Conservation (phyloP, 2,888 invertebrate species). For the Volucella bombylans region DNA sequence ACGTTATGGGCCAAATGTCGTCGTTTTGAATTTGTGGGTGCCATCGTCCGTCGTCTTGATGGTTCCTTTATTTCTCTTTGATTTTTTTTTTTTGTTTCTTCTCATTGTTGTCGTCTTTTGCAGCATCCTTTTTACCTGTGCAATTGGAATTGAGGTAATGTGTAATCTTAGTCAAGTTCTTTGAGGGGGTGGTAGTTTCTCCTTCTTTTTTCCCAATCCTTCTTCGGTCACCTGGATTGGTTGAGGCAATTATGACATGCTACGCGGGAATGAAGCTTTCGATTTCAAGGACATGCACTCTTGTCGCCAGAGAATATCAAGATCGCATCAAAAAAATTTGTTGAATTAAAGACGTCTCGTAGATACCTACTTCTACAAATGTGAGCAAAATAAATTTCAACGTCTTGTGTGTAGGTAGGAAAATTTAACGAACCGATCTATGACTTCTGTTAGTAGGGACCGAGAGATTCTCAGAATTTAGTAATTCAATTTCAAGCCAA, state of each 20-base stretch:
- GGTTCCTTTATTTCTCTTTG: constrained; percentile 15
- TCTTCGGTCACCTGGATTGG: neutral
- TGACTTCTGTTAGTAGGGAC: too few relatives aligned
- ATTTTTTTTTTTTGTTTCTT: neutral
- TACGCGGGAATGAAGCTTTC: neutral
- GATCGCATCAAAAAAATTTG: too few relatives aligned
- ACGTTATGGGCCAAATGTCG: constrained; percentile 62
- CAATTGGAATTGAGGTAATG: constrained; percentile 45
- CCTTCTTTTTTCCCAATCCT: neutral
- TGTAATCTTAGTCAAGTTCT: neutral
- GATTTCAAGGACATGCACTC: too few relatives aligned
- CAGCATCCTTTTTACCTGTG: constrained; percentile 46
- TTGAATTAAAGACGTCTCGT: too few relatives aligned
- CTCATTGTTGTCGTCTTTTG: constrained; percentile 28
- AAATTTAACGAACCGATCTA: too few relatives aligned
- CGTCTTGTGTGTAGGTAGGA: too few relatives aligned
- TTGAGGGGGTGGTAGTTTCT: neutral
- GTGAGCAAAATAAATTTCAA: too few relatives aligned
- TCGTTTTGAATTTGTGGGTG: constrained; percentile 43
- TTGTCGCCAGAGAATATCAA: too few relatives aligned
- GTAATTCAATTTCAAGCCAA: too few relatives aligned
- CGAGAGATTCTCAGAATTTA: too few relatives aligned
- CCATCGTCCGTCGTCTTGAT: constrained; percentile 39
- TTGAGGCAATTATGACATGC: neutral
- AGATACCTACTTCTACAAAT: too few relatives aligned